Evolutionary conservation across 2,888 invertebrate species (phyloP).

Genomic region (Campoletis raptor): DNA sequence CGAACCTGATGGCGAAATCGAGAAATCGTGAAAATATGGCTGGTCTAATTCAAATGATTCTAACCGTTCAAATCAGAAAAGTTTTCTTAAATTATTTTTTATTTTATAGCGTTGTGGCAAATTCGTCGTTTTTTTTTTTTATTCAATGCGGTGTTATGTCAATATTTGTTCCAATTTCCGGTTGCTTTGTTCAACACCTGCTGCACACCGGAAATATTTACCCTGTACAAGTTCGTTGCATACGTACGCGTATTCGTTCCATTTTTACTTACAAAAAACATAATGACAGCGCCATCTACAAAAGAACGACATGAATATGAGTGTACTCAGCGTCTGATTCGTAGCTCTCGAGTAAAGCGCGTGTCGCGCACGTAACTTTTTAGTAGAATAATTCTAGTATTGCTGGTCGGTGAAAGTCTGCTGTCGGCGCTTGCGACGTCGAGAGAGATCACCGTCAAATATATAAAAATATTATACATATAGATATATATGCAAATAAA

Average conservation of each 20-base stretch:
- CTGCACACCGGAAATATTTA: constrained; percentile 8
- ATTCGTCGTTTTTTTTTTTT: neutral
- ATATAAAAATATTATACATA: neutral
- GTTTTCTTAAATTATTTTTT: neutral
- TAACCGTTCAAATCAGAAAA: neutral
- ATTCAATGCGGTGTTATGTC: neutral
- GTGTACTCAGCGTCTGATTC: neutral
- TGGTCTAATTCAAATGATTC: neutral
- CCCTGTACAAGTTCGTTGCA: constrained; percentile 6
- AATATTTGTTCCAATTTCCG: neutral
- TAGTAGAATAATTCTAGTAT: constrained; percentile 29
- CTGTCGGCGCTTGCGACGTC: constrained; percentile 2
- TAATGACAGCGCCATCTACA: constrained; percentile 24
- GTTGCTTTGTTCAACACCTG: neutral
- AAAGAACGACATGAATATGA: neutral
- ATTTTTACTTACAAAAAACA: neutral
- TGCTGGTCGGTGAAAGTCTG: constrained; percentile 64
- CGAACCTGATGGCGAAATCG: constrained; percentile 17
- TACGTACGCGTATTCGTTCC: neutral
- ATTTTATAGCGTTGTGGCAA: neutral
- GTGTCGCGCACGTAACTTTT: constrained; percentile 22
- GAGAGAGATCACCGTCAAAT: constrained; percentile 43
- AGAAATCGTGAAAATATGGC: constrained; percentile 6
- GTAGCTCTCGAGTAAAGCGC: constrained; percentile 8
- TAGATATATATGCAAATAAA: neutral